These are phyloP conservation scores for Muscicapa adusta DNA, from an alignment of 2,113 vertebrate genomes.

Conservation along the genomic window DNA sequence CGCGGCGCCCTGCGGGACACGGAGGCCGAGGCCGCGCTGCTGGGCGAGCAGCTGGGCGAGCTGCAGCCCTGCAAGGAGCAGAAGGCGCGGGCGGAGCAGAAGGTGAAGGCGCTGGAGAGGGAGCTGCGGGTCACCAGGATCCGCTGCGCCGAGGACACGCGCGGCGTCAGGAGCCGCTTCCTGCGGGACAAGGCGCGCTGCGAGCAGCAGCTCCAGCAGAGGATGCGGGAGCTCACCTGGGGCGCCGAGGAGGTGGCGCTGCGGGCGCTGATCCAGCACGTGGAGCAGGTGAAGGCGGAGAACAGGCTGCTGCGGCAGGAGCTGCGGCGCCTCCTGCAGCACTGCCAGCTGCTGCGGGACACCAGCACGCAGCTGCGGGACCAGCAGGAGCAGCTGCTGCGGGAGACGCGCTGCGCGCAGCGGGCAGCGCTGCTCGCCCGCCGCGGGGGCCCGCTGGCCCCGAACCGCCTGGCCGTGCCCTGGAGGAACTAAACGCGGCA, in stretches of 20 bases:
- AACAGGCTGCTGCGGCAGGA: neutral
- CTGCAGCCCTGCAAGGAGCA: neutral
- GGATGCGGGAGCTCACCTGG: neutral
- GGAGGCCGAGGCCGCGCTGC: neutral
- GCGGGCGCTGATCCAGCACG: neutral
- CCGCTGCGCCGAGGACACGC: neutral
- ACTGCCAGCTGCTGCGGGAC: neutral
- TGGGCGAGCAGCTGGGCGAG: neutral
- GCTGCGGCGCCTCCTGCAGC: neutral
- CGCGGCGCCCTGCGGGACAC: neutral
- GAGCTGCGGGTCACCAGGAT: neutral
- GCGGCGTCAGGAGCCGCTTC: neutral
- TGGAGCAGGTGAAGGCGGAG: neutral
- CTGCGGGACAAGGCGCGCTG: neutral
- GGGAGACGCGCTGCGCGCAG: neutral
- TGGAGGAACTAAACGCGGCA: fast-evolving
- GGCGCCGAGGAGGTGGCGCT: neutral
- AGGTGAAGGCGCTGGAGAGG: neutral
- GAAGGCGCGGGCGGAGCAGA: neutral
- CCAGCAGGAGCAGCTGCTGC: neutral
- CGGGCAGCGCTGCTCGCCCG: fast-evolving
- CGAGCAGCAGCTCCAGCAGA: too few relatives aligned
- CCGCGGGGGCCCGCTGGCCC: neutral
- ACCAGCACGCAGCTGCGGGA: fast-evolving
- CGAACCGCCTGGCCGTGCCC: fast-evolving